Base-by-base conservation (phyloP, 2,797 vertebrate genomes). In the Ataeniobius toweri region DNA sequence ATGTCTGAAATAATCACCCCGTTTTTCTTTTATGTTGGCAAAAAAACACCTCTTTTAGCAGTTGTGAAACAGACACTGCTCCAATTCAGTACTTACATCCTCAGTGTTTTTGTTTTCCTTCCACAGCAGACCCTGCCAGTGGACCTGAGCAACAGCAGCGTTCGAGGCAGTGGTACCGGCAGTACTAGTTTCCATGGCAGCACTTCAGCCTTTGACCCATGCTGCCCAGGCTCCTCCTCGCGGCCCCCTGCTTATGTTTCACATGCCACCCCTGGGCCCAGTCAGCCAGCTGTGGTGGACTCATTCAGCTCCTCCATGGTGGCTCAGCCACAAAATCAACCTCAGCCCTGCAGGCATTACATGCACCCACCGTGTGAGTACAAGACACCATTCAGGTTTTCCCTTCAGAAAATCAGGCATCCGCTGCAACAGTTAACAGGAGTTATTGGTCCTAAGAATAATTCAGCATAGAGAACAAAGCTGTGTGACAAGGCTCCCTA, bases 191-290 rank as follows among this genome's bases (percentile, higher is more conserved):
- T 99, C 94, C 97, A 99, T 69, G 96, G 97, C 75, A 96, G 97
- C 75, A 96, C 96, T 0, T 99, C 98, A 0, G 98, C 98, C 41
- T 99, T 99, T 85, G 98, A 99, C 91, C 98, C 98, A 1, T 99
- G 98, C 95, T 99, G 98, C 87, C 98, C 98, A 0, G 97, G 97
- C 75, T 97, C 97, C 46, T 96, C 96, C 39, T 97, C 98, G 8
- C 96, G 98, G 83, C 95, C 97, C 78, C 88, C 97, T 78, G 91
- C 96, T 82, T 99, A 96, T 51, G 96, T 96, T 85, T 97, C 97
- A 84, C 98, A 98, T 93, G 95, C 96, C 56, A 94, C 95, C 46
- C 94, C 96, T 0, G 96, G 97, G 76, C 96, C 96, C 50, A 97
- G 97, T 90, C 98, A 99, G 83, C 95, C 97, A 0, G 91, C 96